These are phyloP conservation scores for Cryptoleucopteryx plumbea DNA, from an alignment of 2,113 vertebrate genomes.

Conservation along the genomic window DNA sequence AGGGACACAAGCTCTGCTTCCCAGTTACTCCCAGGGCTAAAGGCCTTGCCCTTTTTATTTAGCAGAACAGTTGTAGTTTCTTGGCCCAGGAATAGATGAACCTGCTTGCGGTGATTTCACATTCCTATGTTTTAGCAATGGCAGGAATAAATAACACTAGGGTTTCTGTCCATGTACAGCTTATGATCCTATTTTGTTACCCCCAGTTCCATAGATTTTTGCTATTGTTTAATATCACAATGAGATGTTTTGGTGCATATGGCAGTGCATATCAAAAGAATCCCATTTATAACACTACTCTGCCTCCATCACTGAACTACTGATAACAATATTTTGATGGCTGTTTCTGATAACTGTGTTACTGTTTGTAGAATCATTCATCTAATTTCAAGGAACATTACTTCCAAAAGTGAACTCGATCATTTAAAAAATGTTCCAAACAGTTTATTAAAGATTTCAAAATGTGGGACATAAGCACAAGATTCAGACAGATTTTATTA, in stretches of 20 bases:
- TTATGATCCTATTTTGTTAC: background rate
- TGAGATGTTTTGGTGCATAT: background rate
- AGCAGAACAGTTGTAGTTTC: background rate
- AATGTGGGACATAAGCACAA: background rate
- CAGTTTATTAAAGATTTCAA: background rate
- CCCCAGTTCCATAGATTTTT: background rate
- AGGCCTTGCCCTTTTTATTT: background rate
- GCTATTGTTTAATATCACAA: background rate
- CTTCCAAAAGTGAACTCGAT: background rate
- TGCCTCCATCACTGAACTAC: background rate
- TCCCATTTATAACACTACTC: background rate
- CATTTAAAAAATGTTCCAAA: background rate
- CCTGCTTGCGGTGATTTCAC: background rate
- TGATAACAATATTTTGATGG: background rate
- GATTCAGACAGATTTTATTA: background rate
- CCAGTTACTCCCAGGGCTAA: background rate
- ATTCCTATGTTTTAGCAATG: background rate
- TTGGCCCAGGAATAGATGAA: background rate
- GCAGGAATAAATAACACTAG: background rate
- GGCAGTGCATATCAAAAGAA: background rate
- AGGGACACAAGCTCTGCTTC: background rate
- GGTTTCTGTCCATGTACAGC: background rate
- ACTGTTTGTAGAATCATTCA: conserved; percentile 11
- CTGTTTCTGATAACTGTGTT: background rate
- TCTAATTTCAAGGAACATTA: background rate